These are phyloP conservation scores for Orientallactaga bullata DNA, from an alignment of 2,113 vertebrate species.

Conservation along the genomic window DNA sequence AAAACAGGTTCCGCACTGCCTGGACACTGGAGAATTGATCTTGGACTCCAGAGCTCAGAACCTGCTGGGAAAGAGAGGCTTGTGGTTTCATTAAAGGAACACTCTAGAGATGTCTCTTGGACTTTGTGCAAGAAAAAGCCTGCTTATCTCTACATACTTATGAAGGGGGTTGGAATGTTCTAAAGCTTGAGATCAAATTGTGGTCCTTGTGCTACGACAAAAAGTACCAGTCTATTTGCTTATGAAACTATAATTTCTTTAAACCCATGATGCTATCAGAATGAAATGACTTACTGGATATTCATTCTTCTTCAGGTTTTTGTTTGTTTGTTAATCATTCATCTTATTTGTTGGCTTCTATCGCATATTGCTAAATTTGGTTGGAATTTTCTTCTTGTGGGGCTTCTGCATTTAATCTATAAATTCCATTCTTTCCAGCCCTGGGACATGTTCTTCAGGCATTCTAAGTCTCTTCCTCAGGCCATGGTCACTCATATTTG, in stretches of 20 bases:
- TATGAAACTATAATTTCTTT: not conserved
- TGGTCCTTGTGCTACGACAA: no score
- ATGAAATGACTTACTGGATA: not conserved
- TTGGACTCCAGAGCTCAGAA: not conserved
- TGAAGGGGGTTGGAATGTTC: not conserved
- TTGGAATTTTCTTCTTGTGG: not conserved
- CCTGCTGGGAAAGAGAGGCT: rapidly evolving
- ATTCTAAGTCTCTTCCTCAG: not conserved
- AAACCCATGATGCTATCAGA: no score
- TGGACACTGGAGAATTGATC: not conserved
- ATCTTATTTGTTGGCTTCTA: not conserved
- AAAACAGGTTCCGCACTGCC: not conserved
- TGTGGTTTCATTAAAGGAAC: not conserved
- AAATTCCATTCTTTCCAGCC: no score
- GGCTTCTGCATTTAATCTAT: no score
- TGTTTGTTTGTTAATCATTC: not conserved
- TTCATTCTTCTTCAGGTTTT: not conserved
- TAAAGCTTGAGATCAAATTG: not conserved
- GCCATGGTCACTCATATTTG: not conserved
- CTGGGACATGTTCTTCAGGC: not conserved
- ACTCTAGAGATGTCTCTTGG: rapidly evolving
- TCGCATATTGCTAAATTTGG: not conserved
- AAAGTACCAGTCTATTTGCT: not conserved
- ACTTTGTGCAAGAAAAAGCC: not conserved
- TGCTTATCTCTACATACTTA: not conserved